These are phyloP conservation scores for Drosophila trichaetosa DNA, from an alignment of 2,888 invertebrate species.

Conservation along the genomic window DNA sequence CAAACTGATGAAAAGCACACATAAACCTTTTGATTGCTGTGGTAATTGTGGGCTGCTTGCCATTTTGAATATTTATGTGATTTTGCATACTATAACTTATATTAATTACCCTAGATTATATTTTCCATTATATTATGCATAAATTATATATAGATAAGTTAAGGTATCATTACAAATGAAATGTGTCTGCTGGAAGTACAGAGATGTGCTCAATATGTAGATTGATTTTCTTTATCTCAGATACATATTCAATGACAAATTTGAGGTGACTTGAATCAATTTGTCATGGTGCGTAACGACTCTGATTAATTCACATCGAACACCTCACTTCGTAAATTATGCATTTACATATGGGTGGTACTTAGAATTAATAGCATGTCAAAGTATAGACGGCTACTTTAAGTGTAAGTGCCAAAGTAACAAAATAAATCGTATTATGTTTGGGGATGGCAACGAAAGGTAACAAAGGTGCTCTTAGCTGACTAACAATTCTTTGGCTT, in stretches of 20 bases:
- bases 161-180: not conserved
- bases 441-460: not conserved
- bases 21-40: not conserved
- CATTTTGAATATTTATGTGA: not conserved
- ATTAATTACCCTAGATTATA: not conserved
- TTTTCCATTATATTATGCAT: not conserved
- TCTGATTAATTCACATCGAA: constrained; percentile 26
- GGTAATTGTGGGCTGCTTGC: not conserved
- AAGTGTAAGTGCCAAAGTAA: constrained; percentile 2
- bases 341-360: constrained; percentile 3
- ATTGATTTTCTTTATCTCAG: not conserved
- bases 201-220: not conserved
- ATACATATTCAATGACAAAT: constrained; percentile 8
- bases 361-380: constrained; percentile 1
- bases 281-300: constrained; percentile 4
- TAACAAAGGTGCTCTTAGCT: constrained; percentile 4
- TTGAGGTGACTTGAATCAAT: constrained; percentile 9
- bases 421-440: constrained; percentile 5
- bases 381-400: constrained; percentile 10
- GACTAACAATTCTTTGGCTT: not conserved
- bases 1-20: not conserved
- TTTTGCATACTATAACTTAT: not conserved
- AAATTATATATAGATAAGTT: not conserved
- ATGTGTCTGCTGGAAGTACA: not conserved
- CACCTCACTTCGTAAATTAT: constrained; percentile 16